Conservation (phyloP, 2,797 vertebrate genomes). For the Artibeus lituratus region DNA sequence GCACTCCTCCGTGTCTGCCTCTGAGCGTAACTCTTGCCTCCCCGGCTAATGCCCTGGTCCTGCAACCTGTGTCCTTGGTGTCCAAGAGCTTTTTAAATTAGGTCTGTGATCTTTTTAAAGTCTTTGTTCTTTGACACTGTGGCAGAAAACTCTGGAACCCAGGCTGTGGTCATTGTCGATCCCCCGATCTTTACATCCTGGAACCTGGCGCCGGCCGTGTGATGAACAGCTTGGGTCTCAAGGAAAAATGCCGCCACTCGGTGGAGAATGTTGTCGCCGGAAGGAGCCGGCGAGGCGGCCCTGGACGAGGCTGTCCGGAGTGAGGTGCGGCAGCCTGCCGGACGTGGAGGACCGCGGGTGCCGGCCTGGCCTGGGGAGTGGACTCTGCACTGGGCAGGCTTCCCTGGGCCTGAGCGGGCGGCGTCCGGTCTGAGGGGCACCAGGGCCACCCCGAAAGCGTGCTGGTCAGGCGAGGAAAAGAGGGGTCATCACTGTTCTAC, state of each 20-base stretch:
- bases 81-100: not conserved
- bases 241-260: too few species aligned
- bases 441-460: not conserved
- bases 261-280: not conserved
- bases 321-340: not conserved
- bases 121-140: not conserved
- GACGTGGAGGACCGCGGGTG: not conserved
- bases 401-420: too few species aligned
- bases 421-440: not conserved
- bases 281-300: not conserved
- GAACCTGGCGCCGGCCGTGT: not conserved
- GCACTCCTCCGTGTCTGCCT: not conserved
- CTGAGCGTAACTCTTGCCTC: not conserved
- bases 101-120: not conserved
- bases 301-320: not conserved
- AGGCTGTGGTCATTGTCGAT: not conserved
- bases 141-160: not conserved
- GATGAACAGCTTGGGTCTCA: not conserved
- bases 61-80: not conserved
- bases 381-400: not conserved
- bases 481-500: too few species aligned
- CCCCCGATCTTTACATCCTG: not conserved
- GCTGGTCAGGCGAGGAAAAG: not conserved
- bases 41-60: not conserved
- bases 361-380: not conserved